Evolutionary conservation across 2,888 invertebrate species (phyloP).

Genomic region (Drosophila rellima): DNA sequence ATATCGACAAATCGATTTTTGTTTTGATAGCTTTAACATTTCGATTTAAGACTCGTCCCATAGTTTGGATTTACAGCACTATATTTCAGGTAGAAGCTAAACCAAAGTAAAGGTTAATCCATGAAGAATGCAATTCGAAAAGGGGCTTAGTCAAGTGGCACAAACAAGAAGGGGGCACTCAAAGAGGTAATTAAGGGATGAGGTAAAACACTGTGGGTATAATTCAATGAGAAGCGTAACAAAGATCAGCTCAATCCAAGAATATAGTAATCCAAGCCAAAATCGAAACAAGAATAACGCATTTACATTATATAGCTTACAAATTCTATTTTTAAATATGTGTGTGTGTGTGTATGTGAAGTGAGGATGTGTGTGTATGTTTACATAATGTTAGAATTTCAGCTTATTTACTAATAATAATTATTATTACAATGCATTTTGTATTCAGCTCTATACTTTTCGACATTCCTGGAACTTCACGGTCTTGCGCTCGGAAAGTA

Average conservation of each 20-base stretch:
- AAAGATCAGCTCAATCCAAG: background rate
- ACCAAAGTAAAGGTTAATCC: background rate
- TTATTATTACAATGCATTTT: conserved; percentile 41
- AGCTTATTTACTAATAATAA: conserved; percentile 29
- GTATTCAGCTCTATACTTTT: conserved; percentile 3
- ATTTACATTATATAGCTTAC: conserved; percentile 33
- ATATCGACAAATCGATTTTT: too few species aligned
- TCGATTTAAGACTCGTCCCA: too few species aligned
- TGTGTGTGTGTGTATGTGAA: background rate
- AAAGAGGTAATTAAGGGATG: background rate
- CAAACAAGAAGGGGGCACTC: too few species aligned
- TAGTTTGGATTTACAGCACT: too few species aligned
- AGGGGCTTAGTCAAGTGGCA: background rate
- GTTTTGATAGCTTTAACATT: too few species aligned
- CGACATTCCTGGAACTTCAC: background rate
- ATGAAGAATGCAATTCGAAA: background rate
- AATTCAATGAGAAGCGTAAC: too few species aligned
- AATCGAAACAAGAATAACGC: conserved; percentile 7
- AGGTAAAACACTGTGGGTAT: too few species aligned
- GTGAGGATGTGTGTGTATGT: conserved; percentile 1
- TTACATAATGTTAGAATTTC: conserved; percentile 21
- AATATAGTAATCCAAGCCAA: background rate
- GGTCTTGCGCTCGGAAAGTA: background rate
- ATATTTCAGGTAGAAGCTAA: too few species aligned
- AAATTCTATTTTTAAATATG: conserved; percentile 44